A percentile compares a stretch with the other conserved stretches of the same genome.
These are phyloP conservation scores for Manduca sexta DNA, from an alignment of 1,140 invertebrate genomes.

Conservation along the genomic window DNA sequence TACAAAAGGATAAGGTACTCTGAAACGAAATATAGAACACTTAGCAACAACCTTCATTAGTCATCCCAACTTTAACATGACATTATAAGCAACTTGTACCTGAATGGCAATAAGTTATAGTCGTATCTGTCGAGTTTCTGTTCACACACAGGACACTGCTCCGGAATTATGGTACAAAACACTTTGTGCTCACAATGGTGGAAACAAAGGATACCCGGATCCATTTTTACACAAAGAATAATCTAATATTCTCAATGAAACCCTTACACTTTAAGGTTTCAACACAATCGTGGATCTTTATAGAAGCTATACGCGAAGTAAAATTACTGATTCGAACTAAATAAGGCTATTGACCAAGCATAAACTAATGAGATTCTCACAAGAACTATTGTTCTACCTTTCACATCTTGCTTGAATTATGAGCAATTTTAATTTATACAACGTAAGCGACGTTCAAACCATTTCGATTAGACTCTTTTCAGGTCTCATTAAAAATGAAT, in stretches of 20 bases:
- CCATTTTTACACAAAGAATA: constrained; percentile 58
- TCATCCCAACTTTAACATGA: constrained; percentile 1
- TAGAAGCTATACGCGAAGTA: constrained; percentile 10
- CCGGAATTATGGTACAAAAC: constrained; percentile 83
- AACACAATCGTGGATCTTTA: constrained; percentile 7
- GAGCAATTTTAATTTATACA: background rate
- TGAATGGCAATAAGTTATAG: constrained; percentile 81
- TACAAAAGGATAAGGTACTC: constrained; percentile 85
- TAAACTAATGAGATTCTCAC: constrained; percentile 31
- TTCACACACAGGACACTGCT: constrained; percentile 81
- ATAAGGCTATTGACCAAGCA: constrained; percentile 23
- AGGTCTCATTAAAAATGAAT: no score
- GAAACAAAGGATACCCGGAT: constrained; percentile 87
- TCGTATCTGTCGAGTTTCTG: constrained; percentile 74
- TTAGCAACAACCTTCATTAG: constrained; percentile 35
- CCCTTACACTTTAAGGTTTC: constrained; percentile 9
- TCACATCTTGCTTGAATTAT: constrained; percentile 15
- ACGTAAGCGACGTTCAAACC: constrained; percentile 7
- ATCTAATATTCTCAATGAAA: constrained; percentile 39
- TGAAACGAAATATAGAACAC: constrained; percentile 61
- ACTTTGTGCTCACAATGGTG: constrained; percentile 87
- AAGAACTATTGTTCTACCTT: constrained; percentile 31
- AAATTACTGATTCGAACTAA: constrained; percentile 20
- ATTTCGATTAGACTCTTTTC: background rate
- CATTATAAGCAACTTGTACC: constrained; percentile 49